These are phyloP conservation scores for Panulirus ornatus DNA, from an alignment of 1,140 invertebrate genomes.

Conservation along the genomic window DNA sequence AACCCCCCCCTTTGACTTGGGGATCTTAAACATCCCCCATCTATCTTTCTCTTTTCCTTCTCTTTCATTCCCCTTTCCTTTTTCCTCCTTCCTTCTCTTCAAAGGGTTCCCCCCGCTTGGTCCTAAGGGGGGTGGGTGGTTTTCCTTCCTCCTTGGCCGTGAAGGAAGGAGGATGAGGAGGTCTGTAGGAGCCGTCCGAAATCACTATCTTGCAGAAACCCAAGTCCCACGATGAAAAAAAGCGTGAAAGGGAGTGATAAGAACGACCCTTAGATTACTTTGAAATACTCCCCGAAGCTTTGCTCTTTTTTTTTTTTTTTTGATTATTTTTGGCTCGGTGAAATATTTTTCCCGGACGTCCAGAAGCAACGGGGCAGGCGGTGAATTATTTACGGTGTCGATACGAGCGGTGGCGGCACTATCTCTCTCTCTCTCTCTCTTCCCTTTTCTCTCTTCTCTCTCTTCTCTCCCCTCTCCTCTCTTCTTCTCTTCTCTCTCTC, in stretches of 20 bases:
- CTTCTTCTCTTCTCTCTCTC: neutral
- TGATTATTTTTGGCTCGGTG: neutral
- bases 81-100: neutral
- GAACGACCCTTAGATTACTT: conserved; percentile 52
- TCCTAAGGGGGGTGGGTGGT: no score
- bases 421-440: neutral
- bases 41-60: neutral
- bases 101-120: neutral
- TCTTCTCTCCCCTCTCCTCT: neutral
- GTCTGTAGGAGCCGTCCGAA: neutral
- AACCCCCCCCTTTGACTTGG: neutral
- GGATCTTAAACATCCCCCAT: neutral
- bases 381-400: conserved; percentile 50
- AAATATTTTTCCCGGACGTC: conserved; percentile 38
- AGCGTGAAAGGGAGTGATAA: conserved; percentile 45
- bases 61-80: neutral
- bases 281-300: conserved; percentile 32
- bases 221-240: conserved; percentile 34
- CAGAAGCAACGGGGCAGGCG: neutral
- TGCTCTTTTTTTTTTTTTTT: neutral
- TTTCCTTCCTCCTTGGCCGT: neutral
- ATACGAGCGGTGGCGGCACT: conserved; percentile 1
- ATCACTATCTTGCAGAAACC: neutral
- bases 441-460: neutral
- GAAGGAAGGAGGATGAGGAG: conserved; percentile 14